Base-by-base conservation (phyloP, 2,113 vertebrate genomes). In the Epinephelus fuscoguttatus region DNA sequence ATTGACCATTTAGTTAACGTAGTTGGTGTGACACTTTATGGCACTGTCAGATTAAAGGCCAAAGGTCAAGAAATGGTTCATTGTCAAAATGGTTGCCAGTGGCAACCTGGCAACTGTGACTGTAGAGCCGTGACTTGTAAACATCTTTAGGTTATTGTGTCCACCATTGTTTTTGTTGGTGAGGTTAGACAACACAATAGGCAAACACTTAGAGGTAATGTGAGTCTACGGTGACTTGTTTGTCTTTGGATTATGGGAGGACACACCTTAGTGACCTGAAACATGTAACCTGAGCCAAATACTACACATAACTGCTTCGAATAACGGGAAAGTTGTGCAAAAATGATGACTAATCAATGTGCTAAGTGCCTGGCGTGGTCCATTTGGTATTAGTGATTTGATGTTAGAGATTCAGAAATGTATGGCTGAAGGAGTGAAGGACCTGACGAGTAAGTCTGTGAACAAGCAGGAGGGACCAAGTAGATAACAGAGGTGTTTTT, bases 341-440 rank as follows among this genome's bases (percentile, higher is more conserved):
- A 55, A 76, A 18, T 67, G 4, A 21, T 2, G 2, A 7, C 21
- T 56, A 37, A 37, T 55, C 19, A 11, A 4, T 1, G 1, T 4
- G 33, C 30, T 17, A 18, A 14, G 17, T 18, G 12, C 53, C n/a
- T 14, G 1, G 19, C n/a, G 6, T 8, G 23, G 9, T 11, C 2
- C 2, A 56, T 55, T 25, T 66, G 15, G 19, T 25, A 42, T 14
- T 15, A 70, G 19, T 14, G 13, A 23, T 23, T 33, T n/a, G 13
- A 66, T 21, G 30, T 7, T 37, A 62, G 27, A 18, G 49, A 55
- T 47, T 27, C 27, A 25, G 12, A n/a, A 64, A 70, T 75, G 30
- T 70, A 19, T 0, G 6, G 42, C 55, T 18, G 11, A 61, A 19
- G 0, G 4, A 23, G 45, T 17, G 15, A 47, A 30, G 0, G 60